phyloP scores from a whole-genome alignment of 2,113 vertebrate species.

The Seriola rivoliana region DNA sequence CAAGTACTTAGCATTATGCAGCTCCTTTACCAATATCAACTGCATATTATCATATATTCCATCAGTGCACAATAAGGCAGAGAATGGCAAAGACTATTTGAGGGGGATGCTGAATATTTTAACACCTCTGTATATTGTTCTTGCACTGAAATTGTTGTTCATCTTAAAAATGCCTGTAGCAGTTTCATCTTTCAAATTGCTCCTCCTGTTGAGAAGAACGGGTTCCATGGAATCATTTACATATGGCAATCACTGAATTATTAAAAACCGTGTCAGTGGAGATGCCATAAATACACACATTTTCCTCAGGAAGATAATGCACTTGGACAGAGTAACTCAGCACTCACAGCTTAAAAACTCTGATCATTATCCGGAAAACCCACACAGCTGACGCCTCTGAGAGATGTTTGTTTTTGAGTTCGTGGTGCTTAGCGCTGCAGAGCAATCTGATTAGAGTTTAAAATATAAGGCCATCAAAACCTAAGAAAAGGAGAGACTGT shows the following conservation, averaged over 20 bases:
- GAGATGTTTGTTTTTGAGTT: conserved; percentile 48
- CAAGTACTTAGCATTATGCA: conserved; percentile 23
- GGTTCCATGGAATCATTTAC: conserved; percentile 66
- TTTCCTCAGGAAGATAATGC: conserved; percentile 16
- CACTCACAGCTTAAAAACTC: conserved; percentile 46
- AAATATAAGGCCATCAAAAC: conserved; percentile 30
- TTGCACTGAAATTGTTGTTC: conserved; percentile 72
- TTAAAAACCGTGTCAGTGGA: conserved; percentile 66
- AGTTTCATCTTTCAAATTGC: conserved; percentile 71
- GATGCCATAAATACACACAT: conserved; percentile 54
- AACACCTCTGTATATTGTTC: conserved; percentile 81
- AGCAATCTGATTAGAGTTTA: conserved; percentile 17
- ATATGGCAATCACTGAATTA: conserved; percentile 75
- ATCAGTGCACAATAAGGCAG: conserved; percentile 70
- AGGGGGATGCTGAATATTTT: conserved; percentile 79
- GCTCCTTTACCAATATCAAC: conserved; percentile 52
- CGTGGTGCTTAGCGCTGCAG: conserved; percentile 13
- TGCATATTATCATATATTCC: conserved; percentile 50
- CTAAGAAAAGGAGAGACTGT: background rate
- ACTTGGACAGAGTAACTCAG: conserved; percentile 20
- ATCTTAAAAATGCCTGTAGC: conserved; percentile 71
- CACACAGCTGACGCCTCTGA: conserved; percentile 34
- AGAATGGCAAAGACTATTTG: conserved; percentile 64
- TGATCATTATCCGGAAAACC: conserved; percentile 50
- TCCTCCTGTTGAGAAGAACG: conserved; percentile 59